Percentiles rank a stretch among this genome's conserved stretches.
These are phyloP conservation scores for Troides aeacus DNA, from an alignment of 2,888 invertebrate genomes.

Conservation along the genomic window DNA sequence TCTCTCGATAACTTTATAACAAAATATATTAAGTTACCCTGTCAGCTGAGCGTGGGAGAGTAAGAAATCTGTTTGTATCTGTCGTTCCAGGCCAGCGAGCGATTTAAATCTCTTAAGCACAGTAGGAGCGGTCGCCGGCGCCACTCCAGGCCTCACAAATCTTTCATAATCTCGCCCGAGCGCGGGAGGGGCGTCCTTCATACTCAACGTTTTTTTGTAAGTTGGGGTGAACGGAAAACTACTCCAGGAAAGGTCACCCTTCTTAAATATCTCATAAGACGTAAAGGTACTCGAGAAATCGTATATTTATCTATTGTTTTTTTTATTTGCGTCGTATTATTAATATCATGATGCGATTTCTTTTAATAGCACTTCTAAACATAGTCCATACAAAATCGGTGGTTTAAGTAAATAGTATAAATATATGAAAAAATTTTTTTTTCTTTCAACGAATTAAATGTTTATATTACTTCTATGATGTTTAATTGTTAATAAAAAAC, in stretches of 20 bases:
- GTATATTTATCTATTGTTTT: constrained; percentile 23
- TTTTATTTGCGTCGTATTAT: background rate
- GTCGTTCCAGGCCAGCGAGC: constrained; percentile 74
- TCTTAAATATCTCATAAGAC: constrained; percentile 38
- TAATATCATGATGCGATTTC: background rate
- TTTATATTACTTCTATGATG: too few relatives aligned
- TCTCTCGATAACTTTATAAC: background rate
- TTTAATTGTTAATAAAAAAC: too few relatives aligned
- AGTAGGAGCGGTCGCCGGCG: constrained; percentile 68
- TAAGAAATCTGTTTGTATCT: constrained; percentile 78
- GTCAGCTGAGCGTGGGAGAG: constrained; percentile 54
- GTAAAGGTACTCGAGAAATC: constrained; percentile 21
- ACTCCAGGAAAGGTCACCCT: constrained; percentile 40
- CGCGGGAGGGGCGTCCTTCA: constrained; percentile 74
- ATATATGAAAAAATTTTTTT: too few relatives aligned
- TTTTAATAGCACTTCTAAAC: too few relatives aligned
- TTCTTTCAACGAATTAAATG: too few relatives aligned
- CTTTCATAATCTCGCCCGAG: constrained; percentile 77
- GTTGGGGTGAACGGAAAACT: constrained; percentile 44
- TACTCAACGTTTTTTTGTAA: constrained; percentile 47
- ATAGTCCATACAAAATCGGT: too few relatives aligned
- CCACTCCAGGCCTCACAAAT: constrained; percentile 76
- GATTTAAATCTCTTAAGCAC: constrained; percentile 80
- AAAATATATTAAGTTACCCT: constrained; percentile 36
- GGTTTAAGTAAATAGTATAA: too few relatives aligned